Percentiles rank a stretch among this genome's conserved stretches.
Conservation (phyloP, 2,113 vertebrate species). For the Takifugu bimaculatus region DNA sequence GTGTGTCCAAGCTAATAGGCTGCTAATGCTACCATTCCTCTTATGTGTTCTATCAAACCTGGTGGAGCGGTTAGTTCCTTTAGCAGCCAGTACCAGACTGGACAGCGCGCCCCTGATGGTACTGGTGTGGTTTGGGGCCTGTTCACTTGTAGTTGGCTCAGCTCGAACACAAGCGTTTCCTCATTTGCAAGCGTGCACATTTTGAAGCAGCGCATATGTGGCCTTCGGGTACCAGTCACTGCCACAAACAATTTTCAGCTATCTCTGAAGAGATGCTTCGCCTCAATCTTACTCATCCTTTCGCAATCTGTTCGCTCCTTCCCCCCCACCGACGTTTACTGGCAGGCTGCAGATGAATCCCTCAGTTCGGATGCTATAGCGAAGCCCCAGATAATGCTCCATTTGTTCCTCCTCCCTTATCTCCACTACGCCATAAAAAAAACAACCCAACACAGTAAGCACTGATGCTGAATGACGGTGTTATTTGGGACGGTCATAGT, state of each 20-base stretch:
- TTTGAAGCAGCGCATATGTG: conserved; percentile 52
- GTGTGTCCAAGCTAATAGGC: neutral
- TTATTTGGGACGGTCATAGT: conserved; percentile 62
- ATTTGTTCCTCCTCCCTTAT: conserved; percentile 58
- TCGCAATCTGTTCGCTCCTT: neutral
- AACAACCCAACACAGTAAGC: conserved; percentile 61
- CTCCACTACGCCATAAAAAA: conserved; percentile 52
- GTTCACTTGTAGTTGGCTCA: conserved; percentile 57
- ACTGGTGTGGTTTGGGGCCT: conserved; percentile 67
- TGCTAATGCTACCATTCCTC: too few relatives aligned
- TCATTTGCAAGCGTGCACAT: conserved; percentile 52
- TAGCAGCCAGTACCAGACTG: conserved; percentile 57
- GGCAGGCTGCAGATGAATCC: conserved; percentile 31
- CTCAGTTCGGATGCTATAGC: conserved; percentile 22
- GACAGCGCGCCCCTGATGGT: conserved; percentile 42
- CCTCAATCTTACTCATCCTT: conserved; percentile 12
- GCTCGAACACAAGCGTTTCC: conserved; percentile 51
- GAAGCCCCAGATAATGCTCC: conserved; percentile 49
- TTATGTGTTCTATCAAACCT: conserved; percentile 27
- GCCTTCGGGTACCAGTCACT: conserved; percentile 4
- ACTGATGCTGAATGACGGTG: conserved; percentile 62
- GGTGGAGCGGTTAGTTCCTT: conserved; percentile 44
- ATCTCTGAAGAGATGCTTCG: conserved; percentile 14
- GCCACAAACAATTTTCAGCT: conserved; percentile 10
- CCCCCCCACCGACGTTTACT: neutral